Evolutionary conservation across 2,113 vertebrate genomes (phyloP).

Genomic region (Marmota monax): DNA sequence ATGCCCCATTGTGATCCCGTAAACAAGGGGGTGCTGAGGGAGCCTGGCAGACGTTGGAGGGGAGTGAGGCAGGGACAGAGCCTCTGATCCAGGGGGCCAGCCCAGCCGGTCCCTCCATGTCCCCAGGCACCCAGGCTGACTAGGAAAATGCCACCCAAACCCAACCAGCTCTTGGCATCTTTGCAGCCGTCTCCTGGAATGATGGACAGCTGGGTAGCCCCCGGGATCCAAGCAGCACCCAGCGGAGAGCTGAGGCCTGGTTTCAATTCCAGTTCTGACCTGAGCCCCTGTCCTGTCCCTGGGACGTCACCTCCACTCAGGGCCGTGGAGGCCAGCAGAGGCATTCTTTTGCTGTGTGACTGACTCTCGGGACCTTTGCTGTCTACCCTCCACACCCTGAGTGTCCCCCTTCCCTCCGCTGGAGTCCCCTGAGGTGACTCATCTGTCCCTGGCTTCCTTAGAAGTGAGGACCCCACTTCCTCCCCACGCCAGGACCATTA

Average conservation of each 20-base stretch:
- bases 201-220: accelerated
- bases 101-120: accelerated
- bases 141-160: not conserved
- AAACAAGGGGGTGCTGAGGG: not conserved
- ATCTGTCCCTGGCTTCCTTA: not conserved
- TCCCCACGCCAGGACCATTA: conserved; percentile 42
- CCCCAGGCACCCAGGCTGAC: not conserved
- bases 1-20: accelerated
- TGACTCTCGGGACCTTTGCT: not conserved
- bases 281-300: accelerated
- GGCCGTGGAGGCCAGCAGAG: accelerated
- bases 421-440: not conserved
- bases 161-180: not conserved
- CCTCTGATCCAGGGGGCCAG: not conserved
- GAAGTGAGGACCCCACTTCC: not conserved
- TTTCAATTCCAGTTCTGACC: not conserved
- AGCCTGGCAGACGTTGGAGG: not conserved
- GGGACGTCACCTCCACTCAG: not conserved
- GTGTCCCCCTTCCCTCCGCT: not conserved
- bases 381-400: accelerated
- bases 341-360: accelerated
- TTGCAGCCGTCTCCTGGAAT: not conserved
- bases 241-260: not conserved
- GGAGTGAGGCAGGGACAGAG: not conserved
- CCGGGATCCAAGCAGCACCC: not conserved